Evolutionary conservation across 1,140 invertebrate genomes (phyloP), one percentile per base, ranked within the genome.

Genomic region (Drosophila pachea): DNA sequence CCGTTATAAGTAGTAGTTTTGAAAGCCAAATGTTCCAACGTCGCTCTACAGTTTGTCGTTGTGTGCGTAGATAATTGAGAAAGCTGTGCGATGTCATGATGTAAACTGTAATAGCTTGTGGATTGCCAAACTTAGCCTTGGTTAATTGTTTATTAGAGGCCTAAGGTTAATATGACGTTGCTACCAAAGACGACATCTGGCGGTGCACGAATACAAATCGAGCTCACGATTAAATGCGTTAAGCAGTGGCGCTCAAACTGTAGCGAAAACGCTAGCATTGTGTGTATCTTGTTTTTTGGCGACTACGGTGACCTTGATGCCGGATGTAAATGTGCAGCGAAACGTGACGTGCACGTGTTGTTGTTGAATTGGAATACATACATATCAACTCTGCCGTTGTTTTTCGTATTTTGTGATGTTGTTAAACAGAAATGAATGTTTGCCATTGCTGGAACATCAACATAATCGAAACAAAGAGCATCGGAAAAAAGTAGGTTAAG

Each of bases 401-500:
- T 52, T 5, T 33, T 8, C 38, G 16, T 54, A 8, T 40, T 8
- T n/a, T 8, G n/a, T 40, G 16, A 9, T 22, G 31, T 16, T 16
- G 31, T 42, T 35, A 11, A 36, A 9, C 14, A 22, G 3, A 29
- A 53, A 22, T 22, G 2, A 22, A 2, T 53, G 5, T 36, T 38
- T 38, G 33, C 32, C 8, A 45, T n/a, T 47, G 31, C 42, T 58
- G 50, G 73, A 76, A 75, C n/a, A 76, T 68, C 53, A 53, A 52
- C 58, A 70, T 50, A 66, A 69, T 82, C 45, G 66, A 62, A 72
- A 43, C 31, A 72, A 53, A 70, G 66, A 69, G 29, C 54, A 60
- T 66, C 59, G 54, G 59, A 45, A 67, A 78, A 84, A 83, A 84
- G 78, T 84, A 78, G 79, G 79, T 83, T 75, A 83, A 83, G 84